These are phyloP conservation scores for Mesembrinibis cayennensis DNA, from an alignment of 2,113 vertebrate species.

Conservation along the genomic window DNA sequence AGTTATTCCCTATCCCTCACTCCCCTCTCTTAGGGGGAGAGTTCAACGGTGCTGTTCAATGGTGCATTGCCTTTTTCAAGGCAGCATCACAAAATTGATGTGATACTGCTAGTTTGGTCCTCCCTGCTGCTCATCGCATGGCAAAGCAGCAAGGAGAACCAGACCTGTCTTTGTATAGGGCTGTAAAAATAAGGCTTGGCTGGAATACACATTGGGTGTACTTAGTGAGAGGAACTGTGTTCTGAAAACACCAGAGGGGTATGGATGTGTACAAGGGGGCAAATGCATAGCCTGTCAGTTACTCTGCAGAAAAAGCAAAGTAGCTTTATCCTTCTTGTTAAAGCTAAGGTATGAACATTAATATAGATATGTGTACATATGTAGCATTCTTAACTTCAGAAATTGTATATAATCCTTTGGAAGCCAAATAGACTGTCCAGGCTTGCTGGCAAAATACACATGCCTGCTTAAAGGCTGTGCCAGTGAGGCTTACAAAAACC, in stretches of 20 bases:
- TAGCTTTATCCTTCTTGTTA: not conserved
- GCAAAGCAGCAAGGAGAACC: not conserved
- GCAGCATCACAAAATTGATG: not conserved
- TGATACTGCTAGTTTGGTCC: not conserved
- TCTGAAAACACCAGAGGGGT: not conserved
- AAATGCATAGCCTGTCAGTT: too few species aligned
- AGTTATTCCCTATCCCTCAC: not conserved
- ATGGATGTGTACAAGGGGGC: not conserved
- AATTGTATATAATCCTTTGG: not conserved
- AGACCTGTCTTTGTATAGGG: not conserved
- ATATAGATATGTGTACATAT: too few species aligned
- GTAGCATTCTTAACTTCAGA: not conserved
- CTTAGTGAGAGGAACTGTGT: not conserved
- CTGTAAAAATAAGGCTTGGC: not conserved
- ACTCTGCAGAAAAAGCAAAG: not conserved
- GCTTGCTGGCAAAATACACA: not conserved
- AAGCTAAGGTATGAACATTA: rapidly evolving
- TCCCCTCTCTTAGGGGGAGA: not conserved
- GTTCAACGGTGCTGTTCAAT: not conserved
- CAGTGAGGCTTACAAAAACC: not conserved
- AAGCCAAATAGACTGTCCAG: not conserved
- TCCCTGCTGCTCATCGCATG: not conserved
- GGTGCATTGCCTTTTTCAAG: not conserved
- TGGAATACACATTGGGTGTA: rapidly evolving
- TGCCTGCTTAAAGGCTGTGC: not conserved